A percentile compares a stretch with the other conserved stretches of the same genome.
Conservation (phyloP, 2,888 invertebrate species). For the Chesias legatella region DNA sequence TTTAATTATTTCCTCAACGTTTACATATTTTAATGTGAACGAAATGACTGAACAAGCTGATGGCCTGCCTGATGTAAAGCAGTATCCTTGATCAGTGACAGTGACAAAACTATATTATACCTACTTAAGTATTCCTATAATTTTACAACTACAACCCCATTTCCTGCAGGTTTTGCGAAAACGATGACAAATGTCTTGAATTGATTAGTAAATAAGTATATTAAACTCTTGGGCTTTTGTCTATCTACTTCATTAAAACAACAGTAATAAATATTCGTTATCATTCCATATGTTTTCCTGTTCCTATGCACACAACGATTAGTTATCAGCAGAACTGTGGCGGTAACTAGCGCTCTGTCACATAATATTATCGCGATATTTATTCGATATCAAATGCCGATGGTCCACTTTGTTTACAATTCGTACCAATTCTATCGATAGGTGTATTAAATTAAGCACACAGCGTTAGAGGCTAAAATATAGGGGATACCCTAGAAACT, state of each 20-base stretch:
- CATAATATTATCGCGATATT: slow-evolving; percentile 1
- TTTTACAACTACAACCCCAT: too few relatives aligned
- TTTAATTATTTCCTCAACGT: too few relatives aligned
- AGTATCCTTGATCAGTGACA: too few relatives aligned
- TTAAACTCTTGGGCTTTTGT: too few relatives aligned
- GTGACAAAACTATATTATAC: too few relatives aligned
- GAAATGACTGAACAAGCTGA: too few relatives aligned
- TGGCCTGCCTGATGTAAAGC: too few relatives aligned
- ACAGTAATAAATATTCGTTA: slow-evolving; percentile 16
- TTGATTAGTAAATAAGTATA: too few relatives aligned
- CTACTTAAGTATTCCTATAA: too few relatives aligned
- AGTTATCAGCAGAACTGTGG: slow-evolving; percentile 18
- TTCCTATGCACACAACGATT: slow-evolving; percentile 19
- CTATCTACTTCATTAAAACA: slow-evolving; percentile 9
- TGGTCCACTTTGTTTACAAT: slow-evolving; percentile 15
- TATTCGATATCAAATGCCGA: slow-evolving; percentile 14
- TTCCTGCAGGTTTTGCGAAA: too few relatives aligned
- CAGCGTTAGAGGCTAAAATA: slow-evolving; percentile 2
- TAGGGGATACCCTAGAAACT: background rate
- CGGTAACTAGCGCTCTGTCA: slow-evolving; percentile 8
- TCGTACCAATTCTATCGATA: slow-evolving; percentile 17
- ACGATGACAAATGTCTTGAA: too few relatives aligned
- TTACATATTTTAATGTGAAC: too few relatives aligned
- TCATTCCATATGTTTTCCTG: slow-evolving; percentile 20
- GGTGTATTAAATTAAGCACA: slow-evolving; percentile 7